A percentile compares a stretch with the other conserved stretches of the same genome.
Conservation (phyloP, 92 coral and sea anemone species). For the Heteractis magnifica region DNA sequence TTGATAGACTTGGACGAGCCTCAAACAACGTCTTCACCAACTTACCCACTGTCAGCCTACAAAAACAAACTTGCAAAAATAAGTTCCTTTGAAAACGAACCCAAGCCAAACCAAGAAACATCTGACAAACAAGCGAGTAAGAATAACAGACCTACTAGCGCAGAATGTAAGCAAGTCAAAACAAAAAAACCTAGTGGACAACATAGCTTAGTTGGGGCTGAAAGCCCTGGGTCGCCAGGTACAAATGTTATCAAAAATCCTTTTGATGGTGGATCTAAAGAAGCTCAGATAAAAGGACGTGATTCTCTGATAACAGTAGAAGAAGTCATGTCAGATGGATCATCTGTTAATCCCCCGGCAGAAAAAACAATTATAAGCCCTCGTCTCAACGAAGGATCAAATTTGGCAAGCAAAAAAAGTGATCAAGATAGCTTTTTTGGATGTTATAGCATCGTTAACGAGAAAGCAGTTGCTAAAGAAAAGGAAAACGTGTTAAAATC, state of each 20-base stretch:
- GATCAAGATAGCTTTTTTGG: conserved; percentile 3
- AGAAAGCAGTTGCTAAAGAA: background rate
- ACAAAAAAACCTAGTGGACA: conserved; percentile 25
- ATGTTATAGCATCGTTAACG: background rate
- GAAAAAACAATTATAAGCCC: conserved; percentile 23
- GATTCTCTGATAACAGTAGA: conserved; percentile 5
- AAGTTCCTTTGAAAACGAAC: background rate
- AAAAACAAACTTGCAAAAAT: background rate
- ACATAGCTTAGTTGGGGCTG: conserved; percentile 48
- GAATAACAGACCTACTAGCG: background rate
- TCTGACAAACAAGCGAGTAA: background rate
- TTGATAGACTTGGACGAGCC: conserved; percentile 2
- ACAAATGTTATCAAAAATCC: conserved; percentile 4
- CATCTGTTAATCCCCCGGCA: background rate
- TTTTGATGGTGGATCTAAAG: conserved; percentile 10
- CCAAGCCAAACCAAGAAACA: background rate
- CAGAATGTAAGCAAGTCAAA: background rate
- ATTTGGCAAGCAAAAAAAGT: background rate
- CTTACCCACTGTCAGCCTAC: background rate
- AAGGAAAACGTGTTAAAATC: background rate
- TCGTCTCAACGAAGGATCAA: conserved; percentile 28
- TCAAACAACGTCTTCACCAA: background rate
- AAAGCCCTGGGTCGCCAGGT: conserved; percentile 12
- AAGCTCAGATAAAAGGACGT: background rate
- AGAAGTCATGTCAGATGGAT: conserved; percentile 19